Percentiles rank a stretch among this genome's conserved stretches.
phyloP scores from a whole-genome alignment of 2,797 vertebrate species.

The Pampus argenteus region DNA sequence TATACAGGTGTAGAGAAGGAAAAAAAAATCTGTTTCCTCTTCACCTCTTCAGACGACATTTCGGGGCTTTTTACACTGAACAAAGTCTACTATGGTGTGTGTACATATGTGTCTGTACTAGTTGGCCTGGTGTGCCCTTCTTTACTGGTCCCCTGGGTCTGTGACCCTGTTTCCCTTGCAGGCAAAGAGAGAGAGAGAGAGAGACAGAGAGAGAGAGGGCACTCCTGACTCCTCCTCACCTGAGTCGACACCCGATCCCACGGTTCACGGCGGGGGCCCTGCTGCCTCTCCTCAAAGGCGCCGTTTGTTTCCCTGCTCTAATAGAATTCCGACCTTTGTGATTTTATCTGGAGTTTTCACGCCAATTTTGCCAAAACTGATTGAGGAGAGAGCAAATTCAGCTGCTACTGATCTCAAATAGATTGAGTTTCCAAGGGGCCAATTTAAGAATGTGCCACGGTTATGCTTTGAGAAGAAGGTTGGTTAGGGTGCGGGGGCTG shows the following conservation, averaged over 20 bases:
- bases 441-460: slow-evolving; percentile 77
- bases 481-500: slow-evolving; percentile 46
- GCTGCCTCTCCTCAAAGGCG: slow-evolving; percentile 70
- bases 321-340: slow-evolving; percentile 73
- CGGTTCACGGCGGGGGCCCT: slow-evolving; percentile 70
- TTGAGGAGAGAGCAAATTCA: slow-evolving; percentile 81
- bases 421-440: slow-evolving; percentile 80
- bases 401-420: slow-evolving; percentile 87
- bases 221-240: slow-evolving; percentile 74
- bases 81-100: slow-evolving; percentile 44
- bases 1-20: slow-evolving; percentile 70
- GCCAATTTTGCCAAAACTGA: slow-evolving; percentile 83
- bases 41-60: slow-evolving; percentile 61
- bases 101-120: slow-evolving; percentile 52
- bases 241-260: slow-evolving; percentile 77
- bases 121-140: slow-evolving; percentile 63
- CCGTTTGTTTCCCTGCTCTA: slow-evolving; percentile 77
- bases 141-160: slow-evolving; percentile 74
- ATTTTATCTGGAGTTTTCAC: slow-evolving; percentile 85
- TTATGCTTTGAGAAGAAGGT: slow-evolving; percentile 60
- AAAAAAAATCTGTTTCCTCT: slow-evolving; percentile 56
- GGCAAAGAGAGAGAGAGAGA: no score
- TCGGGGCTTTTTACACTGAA: slow-evolving; percentile 49
- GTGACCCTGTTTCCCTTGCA: slow-evolving; percentile 74
- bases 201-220: slow-evolving; percentile 42